phyloP scores from a whole-genome alignment of 2,797 vertebrate genomes.

The Lutjanus argentimaculatus region DNA sequence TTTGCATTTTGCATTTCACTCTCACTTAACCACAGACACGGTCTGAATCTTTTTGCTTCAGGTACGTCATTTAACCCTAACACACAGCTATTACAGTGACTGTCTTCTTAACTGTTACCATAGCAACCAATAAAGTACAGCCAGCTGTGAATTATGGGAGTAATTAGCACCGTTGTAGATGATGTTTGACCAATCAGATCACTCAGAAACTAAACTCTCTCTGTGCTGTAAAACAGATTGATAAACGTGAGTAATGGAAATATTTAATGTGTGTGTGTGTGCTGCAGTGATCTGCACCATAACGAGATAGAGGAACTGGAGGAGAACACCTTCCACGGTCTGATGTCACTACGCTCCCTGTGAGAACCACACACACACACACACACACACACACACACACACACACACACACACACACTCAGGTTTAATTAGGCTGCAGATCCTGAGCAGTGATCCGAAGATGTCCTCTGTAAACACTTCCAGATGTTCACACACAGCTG shows the following conservation, averaged over 20 bases:
- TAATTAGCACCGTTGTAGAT: conserved; percentile 45
- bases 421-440: conserved; percentile 47
- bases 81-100: background rate
- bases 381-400: conserved; percentile 33
- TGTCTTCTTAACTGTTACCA: conserved; percentile 7
- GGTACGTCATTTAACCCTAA: no score
- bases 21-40: background rate
- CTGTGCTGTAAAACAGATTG: conserved; percentile 31
- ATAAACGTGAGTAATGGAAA: conserved; percentile 63
- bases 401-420: conserved; percentile 61
- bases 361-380: no score
- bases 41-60: no score
- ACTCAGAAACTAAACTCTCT: background rate
- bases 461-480: conserved; percentile 53
- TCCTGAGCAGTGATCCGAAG: conserved; percentile 47
- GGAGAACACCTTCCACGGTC: conserved; percentile 89
- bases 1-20: background rate
- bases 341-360: conserved; percentile 91
- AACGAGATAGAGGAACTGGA: conserved; percentile 91
- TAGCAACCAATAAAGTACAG: conserved; percentile 48
- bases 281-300: conserved; percentile 91
- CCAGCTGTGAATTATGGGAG: conserved; percentile 67
- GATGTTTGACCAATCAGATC: conserved; percentile 46
- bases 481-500: conserved; percentile 45
- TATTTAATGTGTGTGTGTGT: conserved; percentile 27